Evolutionary conservation across 1,140 invertebrate genomes (phyloP), one percentile per base, ranked within the genome.

Genomic region (Leptinotarsa texana): DNA sequence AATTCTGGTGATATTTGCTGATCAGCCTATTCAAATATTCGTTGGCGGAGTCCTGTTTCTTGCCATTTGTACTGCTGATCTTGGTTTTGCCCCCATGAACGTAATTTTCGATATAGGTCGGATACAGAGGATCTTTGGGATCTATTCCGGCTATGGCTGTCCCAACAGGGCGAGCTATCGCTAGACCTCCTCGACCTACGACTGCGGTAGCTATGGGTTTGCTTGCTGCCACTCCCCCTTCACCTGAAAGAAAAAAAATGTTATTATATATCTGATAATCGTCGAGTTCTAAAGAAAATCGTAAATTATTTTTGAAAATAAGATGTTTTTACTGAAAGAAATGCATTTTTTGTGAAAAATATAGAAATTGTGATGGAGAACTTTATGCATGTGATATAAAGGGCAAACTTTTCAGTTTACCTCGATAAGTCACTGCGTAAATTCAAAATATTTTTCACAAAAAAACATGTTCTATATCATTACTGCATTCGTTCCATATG

Each of bases 141-240:
- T 88, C 86, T 4, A 92, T 86, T 2, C 92, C 91, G 13, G 92
- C 91, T 13, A 93, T 91, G 15, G 92, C 91, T 0, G 91, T 93
- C 21, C 88, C 91, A 3, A 92, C 86, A 3, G 92, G 92, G 13
- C 89, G 85, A 0, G 91, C 89, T 1, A 93, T 86, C 2, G 92
- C 91, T 13, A 92, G 83, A 1, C 92, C 91, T 47, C 88, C 88
- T 0, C 89, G 87, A 0, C 90, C 90, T 0, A 91, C 91, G 1
- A 93, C 88, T 0, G 92, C 91, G 3, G 91, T 91, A 0, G 88
- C 92, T 48, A 90, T 84, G 0, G 92, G 92, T 80, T 91, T 89
- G 15, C 91, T 90, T 1, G 90, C 90, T 24, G 92, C 92, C 18
- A 92, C 86, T 13, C 92, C 92, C 15, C 89, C 89, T 66, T 88